Percentiles rank a stretch among this genome's conserved stretches.
Conservation (phyloP, 2,797 vertebrate genomes). For the Sebastes hubbsi region DNA sequence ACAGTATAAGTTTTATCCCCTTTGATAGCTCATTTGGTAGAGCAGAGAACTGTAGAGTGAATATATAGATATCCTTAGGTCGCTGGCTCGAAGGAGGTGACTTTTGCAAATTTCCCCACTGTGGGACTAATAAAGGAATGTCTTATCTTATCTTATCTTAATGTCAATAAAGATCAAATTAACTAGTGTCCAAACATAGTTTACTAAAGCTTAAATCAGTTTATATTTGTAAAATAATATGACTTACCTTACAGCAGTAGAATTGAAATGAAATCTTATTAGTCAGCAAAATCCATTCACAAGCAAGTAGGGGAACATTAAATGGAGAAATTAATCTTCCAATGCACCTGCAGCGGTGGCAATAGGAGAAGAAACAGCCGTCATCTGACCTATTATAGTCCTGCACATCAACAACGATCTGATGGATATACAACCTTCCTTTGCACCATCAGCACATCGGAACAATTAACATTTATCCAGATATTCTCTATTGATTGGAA, state of each 20-base stretch:
- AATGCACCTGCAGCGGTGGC: conserved; percentile 1
- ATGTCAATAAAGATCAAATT: background rate
- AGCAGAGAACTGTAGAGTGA: conserved; percentile 58
- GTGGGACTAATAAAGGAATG: too few relatives aligned
- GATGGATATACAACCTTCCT: conserved; percentile 22
- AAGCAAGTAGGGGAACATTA: background rate
- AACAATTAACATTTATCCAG: conserved; percentile 2
- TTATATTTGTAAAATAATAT: background rate
- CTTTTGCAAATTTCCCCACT: too few relatives aligned
- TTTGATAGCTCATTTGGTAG: conserved; percentile 69
- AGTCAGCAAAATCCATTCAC: background rate
- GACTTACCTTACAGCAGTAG: background rate
- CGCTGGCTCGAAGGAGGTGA: conserved; percentile 55
- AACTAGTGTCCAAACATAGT: background rate
- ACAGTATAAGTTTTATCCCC: background rate
- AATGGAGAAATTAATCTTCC: conserved; percentile 33
- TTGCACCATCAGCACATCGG: conserved; percentile 38
- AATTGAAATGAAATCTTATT: background rate
- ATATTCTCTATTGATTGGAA: conserved; percentile 30
- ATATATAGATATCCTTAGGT: conserved; percentile 45
- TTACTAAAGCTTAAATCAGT: background rate
- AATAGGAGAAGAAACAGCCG: background rate
- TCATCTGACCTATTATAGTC: conserved; percentile 20
- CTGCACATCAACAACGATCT: background rate
- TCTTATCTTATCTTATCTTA: too few relatives aligned